Evolutionary conservation across 2,113 vertebrate genomes (phyloP).

Genomic region (Cygnus atratus): DNA sequence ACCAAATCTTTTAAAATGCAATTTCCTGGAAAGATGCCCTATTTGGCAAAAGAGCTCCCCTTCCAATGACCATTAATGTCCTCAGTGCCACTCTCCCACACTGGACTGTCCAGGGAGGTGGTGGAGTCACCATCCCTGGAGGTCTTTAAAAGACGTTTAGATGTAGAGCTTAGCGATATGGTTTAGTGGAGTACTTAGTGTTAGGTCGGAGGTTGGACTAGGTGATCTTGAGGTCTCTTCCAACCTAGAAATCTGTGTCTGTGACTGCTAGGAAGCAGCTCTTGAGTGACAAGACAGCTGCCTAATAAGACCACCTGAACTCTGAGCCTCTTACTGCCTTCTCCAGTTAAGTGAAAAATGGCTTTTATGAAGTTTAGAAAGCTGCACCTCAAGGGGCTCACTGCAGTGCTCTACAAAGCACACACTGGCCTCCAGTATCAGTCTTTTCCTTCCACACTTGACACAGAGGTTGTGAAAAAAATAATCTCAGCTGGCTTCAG

Average conservation of each 20-base stretch:
- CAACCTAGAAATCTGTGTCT: too few species aligned
- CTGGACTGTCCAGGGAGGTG: too few species aligned
- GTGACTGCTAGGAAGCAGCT: not conserved
- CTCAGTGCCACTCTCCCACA: not conserved
- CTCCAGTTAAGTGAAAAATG: not conserved
- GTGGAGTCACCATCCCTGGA: too few species aligned
- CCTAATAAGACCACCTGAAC: not conserved
- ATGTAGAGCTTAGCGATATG: too few species aligned
- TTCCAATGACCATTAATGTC: not conserved
- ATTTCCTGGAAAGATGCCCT: not conserved
- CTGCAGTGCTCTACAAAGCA: not conserved
- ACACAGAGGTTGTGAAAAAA: not conserved
- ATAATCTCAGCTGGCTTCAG: not conserved
- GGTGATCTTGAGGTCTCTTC: too few species aligned
- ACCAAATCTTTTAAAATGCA: not conserved
- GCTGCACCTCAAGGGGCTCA: not conserved
- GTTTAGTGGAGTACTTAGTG: too few species aligned
- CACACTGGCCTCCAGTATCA: not conserved
- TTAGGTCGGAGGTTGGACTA: too few species aligned
- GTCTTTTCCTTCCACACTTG: not conserved
- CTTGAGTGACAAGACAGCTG: not conserved
- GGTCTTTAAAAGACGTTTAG: too few species aligned
- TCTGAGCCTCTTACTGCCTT: not conserved
- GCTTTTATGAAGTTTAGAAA: not conserved
- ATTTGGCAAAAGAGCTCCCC: not conserved